These are phyloP conservation scores for Aporophyla lueneburgensis DNA, from an alignment of 2,888 invertebrate genomes.

Conservation along the genomic window DNA sequence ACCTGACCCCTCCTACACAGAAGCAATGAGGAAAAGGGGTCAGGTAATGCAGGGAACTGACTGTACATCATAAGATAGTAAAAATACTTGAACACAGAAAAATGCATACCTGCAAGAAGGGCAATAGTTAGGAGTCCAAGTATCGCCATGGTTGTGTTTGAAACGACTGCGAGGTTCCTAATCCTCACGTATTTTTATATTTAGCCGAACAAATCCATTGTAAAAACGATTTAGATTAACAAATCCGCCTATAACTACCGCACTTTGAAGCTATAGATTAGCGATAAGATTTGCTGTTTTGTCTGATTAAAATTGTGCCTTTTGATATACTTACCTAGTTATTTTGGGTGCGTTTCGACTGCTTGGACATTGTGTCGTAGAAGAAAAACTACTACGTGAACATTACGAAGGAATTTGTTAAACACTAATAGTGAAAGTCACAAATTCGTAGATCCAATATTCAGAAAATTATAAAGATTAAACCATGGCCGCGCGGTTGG, in stretches of 20 bases:
- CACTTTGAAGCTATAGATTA: constrained; percentile 43
- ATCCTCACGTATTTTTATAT: constrained; percentile 49
- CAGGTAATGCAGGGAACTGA: no score
- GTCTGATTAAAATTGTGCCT: constrained; percentile 27
- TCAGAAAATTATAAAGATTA: no score
- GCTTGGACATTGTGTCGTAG: no score
- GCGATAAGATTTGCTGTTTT: constrained; percentile 32
- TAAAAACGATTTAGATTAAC: constrained; percentile 54
- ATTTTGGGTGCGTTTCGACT: no score
- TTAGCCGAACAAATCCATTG: constrained; percentile 27
- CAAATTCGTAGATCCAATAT: no score
- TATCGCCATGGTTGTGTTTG: constrained; percentile 51
- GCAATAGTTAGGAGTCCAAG: constrained; percentile 49
- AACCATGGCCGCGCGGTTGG: no score
- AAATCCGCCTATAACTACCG: constrained; percentile 34
- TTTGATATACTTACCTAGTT: not conserved
- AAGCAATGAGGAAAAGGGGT: no score
- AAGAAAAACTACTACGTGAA: no score
- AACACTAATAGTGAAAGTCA: no score
- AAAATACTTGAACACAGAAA: not conserved
- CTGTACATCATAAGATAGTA: not conserved
- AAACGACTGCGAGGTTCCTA: constrained; percentile 6
- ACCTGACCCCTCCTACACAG: no score
- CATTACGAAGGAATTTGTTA: no score
- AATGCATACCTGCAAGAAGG: constrained; percentile 62